phyloP scores from a whole-genome alignment of 2,797 vertebrate species.

The Microctenopoma steveboyesi region DNA sequence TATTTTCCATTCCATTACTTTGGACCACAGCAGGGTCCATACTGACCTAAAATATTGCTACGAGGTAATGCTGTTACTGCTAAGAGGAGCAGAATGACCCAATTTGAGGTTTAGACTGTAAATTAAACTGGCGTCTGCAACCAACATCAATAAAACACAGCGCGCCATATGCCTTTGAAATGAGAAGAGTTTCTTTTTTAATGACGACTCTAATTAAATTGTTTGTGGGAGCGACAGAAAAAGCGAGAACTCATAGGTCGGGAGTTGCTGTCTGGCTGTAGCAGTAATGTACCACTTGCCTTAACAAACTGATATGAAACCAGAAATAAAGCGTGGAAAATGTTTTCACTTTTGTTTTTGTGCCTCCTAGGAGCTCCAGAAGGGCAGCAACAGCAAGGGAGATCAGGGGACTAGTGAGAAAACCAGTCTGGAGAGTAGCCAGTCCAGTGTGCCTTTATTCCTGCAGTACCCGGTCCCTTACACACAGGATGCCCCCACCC shows the following conservation, averaged over 20 bases:
- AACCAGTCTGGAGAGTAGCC: slow-evolving; percentile 74
- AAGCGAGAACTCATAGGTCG: slow-evolving; percentile 24
- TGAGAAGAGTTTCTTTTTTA: slow-evolving; percentile 72
- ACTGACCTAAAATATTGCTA: slow-evolving; percentile 66
- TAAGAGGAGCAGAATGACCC: slow-evolving; percentile 79
- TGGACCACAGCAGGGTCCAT: slow-evolving; percentile 80
- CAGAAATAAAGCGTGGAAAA: slow-evolving; percentile 12
- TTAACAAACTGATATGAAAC: slow-evolving; percentile 41
- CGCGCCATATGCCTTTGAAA: slow-evolving; percentile 76
- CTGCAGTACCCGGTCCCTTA: slow-evolving; percentile 88
- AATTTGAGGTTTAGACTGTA: slow-evolving; percentile 85
- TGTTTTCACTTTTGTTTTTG: slow-evolving; percentile 10
- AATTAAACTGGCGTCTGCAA: slow-evolving; percentile 85
- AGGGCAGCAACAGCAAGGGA: slow-evolving; percentile 76
- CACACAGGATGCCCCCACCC: slow-evolving; percentile 84
- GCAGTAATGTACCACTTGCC: slow-evolving; percentile 48
- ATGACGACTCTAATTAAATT: slow-evolving; percentile 78
- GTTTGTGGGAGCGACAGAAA: slow-evolving; percentile 47
- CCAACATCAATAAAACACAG: slow-evolving; percentile 79
- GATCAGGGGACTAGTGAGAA: slow-evolving; percentile 81
- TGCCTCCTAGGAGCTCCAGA: slow-evolving; percentile 84
- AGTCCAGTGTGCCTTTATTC: slow-evolving; percentile 79
- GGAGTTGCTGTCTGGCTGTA: slow-evolving; percentile 47
- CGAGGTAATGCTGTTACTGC: slow-evolving; percentile 69
- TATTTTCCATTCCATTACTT: slow-evolving; percentile 87